Evolutionary conservation across 2,797 vertebrate genomes (phyloP).

Genomic region (Smutsia temminckii): DNA sequence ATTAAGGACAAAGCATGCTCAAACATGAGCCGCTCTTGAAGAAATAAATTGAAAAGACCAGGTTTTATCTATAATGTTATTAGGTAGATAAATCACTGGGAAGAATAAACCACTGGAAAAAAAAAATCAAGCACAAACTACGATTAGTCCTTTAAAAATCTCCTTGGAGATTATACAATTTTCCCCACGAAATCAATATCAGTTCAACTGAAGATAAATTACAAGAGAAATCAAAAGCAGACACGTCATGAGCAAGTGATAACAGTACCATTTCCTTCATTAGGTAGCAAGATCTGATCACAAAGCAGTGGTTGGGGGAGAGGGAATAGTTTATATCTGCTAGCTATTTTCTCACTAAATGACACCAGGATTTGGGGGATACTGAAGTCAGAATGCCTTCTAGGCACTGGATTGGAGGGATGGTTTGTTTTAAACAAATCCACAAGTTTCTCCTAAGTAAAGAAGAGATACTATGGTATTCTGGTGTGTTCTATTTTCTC

Average conservation of each 20-base stretch:
- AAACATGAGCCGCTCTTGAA: constrained; percentile 67
- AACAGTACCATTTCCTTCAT: constrained; percentile 57
- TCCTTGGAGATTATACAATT: constrained; percentile 73
- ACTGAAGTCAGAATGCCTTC: not conserved
- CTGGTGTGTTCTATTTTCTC: not conserved
- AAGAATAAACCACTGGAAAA: constrained; percentile 60
- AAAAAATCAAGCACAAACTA: constrained; percentile 38
- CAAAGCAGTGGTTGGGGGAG: accelerated
- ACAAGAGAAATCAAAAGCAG: constrained; percentile 65
- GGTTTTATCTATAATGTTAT: constrained; percentile 78
- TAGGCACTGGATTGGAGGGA: not conserved
- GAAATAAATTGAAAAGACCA: constrained; percentile 73
- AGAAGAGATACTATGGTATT: not conserved
- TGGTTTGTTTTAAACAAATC: not conserved
- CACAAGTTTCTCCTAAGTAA: not conserved
- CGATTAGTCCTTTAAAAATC: constrained; percentile 69
- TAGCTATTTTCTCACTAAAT: not conserved
- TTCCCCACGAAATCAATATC: constrained; percentile 73
- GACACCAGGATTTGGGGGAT: not conserved
- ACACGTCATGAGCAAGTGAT: constrained; percentile 49
- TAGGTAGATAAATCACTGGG: constrained; percentile 79
- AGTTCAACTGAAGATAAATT: constrained; percentile 75
- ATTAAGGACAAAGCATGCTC: constrained; percentile 72
- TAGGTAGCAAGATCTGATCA: not conserved
- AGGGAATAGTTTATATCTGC: accelerated